Conservation (phyloP, 2,888 invertebrate genomes). For the Sphecodes monilicornis region DNA sequence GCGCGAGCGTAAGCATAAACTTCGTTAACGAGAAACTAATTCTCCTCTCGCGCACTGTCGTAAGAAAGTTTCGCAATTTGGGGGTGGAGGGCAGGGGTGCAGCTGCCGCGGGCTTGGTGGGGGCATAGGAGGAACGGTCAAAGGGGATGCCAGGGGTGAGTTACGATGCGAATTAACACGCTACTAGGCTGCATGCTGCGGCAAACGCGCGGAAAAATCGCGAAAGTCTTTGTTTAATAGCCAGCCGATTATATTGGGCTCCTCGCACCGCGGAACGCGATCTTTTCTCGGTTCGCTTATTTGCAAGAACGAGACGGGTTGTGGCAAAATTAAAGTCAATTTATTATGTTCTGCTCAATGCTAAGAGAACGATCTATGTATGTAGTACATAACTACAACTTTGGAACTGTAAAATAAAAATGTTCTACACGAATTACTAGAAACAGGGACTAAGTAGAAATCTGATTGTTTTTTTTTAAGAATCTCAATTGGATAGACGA, state of each 20-base stretch:
- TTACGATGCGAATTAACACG: slow-evolving; percentile 73
- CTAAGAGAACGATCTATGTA: no score
- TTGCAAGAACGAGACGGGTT: no score
- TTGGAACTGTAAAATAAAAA: no score
- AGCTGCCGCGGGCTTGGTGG: neutral
- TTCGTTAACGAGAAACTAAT: slow-evolving; percentile 81
- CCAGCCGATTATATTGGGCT: neutral
- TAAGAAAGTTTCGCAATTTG: slow-evolving; percentile 74
- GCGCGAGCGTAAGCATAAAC: slow-evolving; percentile 72
- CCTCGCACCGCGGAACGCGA: neutral
- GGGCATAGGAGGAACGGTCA: slow-evolving; percentile 31
- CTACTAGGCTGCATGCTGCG: slow-evolving; percentile 59
- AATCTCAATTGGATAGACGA: no score
- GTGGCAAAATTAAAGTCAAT: no score
- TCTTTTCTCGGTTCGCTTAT: neutral
- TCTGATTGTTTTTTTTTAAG: no score
- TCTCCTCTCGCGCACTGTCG: slow-evolving; percentile 68
- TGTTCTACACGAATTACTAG: no score
- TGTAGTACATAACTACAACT: no score
- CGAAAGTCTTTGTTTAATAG: neutral
- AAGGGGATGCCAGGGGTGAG: slow-evolving; percentile 42
- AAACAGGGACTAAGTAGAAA: no score
- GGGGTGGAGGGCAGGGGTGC: slow-evolving; percentile 54
- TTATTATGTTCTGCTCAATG: no score
- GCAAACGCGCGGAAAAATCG: neutral